phyloP scores from a whole-genome alignment of 1,140 invertebrate genomes.

The Aphelenchoides avenae region DNA sequence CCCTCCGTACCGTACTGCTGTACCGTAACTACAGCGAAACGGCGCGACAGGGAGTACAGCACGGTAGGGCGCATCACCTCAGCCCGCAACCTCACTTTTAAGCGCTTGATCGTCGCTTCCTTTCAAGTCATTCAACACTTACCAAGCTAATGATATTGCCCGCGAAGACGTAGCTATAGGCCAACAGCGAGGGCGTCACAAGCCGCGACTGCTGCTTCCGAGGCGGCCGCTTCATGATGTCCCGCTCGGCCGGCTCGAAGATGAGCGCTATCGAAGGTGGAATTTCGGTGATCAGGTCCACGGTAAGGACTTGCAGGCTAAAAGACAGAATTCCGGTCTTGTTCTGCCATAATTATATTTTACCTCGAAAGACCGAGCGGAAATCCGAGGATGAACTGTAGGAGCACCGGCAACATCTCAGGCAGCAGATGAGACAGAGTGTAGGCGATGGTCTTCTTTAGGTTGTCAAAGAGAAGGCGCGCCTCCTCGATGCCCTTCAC shows the following conservation, averaged over 20 bases:
- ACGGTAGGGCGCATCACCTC: too few relatives aligned
- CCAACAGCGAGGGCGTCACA: constrained; percentile 20
- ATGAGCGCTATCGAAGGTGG: constrained; percentile 41
- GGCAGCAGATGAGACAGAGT: constrained; percentile 58
- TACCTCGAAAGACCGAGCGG: constrained; percentile 58
- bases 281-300: constrained; percentile 38
- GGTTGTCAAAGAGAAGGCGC: constrained; percentile 60
- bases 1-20: too few relatives aligned
- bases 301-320: constrained; percentile 15
- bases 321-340: not conserved
- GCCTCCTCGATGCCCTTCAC: constrained; percentile 45
- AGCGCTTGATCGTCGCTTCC: too few relatives aligned
- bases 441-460: constrained; percentile 61
- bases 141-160: constrained; percentile 30
- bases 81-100: too few relatives aligned
- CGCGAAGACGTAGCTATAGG: constrained; percentile 33
- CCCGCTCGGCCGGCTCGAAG: constrained; percentile 37
- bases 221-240: constrained; percentile 34
- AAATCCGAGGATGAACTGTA: constrained; percentile 52
- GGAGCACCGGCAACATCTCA: constrained; percentile 55
- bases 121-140: too few relatives aligned
- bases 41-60: too few relatives aligned
- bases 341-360: constrained; percentile 28
- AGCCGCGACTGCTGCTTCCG: constrained; percentile 16
- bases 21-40: too few relatives aligned